These are phyloP conservation scores for Prosopocoilus inquinatus DNA, from an alignment of 2,888 invertebrate species.

Conservation along the genomic window DNA sequence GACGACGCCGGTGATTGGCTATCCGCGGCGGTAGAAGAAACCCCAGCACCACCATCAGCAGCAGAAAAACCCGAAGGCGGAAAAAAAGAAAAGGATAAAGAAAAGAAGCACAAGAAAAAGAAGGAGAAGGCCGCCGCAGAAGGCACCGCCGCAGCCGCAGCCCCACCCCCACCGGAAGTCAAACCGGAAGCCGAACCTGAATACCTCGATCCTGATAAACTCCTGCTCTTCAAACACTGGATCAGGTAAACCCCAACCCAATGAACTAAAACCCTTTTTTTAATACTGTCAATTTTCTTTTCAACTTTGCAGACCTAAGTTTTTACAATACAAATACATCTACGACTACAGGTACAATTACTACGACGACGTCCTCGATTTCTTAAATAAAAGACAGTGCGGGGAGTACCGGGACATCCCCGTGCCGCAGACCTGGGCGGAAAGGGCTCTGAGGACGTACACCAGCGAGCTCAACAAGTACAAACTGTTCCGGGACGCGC, in stretches of 20 bases:
- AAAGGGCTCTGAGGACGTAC: conserved; percentile 74
- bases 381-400: conserved; percentile 71
- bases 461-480: conserved; percentile 45
- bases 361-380: conserved; percentile 82
- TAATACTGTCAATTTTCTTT: not conserved
- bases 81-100: not conserved
- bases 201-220: conserved; percentile 61
- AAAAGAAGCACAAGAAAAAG: conserved; percentile 1
- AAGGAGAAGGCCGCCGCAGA: conserved; percentile 17
- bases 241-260: conserved; percentile 58
- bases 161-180: conserved; percentile 47
- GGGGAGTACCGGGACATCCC: conserved; percentile 69
- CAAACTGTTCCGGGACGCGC: conserved; percentile 35
- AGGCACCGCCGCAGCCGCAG: conserved; percentile 34
- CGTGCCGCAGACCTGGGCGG: conserved; percentile 82
- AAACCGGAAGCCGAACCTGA: conserved; percentile 44
- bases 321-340: conserved; percentile 78
- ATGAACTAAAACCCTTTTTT: not conserved
- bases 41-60: conserved; percentile 17
- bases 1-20: conserved; percentile 41
- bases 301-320: conserved; percentile 63
- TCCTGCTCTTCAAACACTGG: conserved; percentile 79
- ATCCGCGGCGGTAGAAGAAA: conserved; percentile 32
- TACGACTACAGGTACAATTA: conserved; percentile 84
- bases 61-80: conserved; percentile 13